phyloP scores from a whole-genome alignment of 2,113 vertebrate species.

The Grus americana region DNA sequence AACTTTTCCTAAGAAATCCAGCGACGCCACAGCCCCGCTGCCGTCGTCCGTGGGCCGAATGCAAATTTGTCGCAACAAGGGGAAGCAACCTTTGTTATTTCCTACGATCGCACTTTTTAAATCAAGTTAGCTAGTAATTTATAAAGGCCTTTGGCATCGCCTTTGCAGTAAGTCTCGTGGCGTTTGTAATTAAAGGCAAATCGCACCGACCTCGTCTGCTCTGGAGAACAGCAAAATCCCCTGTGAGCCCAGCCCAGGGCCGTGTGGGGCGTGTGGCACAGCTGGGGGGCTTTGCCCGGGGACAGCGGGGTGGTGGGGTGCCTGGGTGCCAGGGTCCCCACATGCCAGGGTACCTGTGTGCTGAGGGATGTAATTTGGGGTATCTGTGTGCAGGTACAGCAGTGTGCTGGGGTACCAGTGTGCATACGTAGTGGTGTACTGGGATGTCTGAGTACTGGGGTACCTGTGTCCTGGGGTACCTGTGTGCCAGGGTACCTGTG shows the following conservation, averaged over 20 bases:
- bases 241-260: rapidly evolving
- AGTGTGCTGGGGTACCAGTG: no score
- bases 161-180: background rate
- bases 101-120: background rate
- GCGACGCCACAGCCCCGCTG: rapidly evolving
- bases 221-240: background rate
- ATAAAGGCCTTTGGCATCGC: background rate
- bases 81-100: background rate
- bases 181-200: background rate
- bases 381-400: background rate
- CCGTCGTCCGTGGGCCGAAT: background rate
- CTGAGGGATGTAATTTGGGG: background rate
- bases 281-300: rapidly evolving
- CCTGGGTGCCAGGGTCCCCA: background rate
- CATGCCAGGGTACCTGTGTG: no score
- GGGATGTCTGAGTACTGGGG: background rate
- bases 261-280: rapidly evolving
- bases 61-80: background rate
- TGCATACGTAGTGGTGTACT: rapidly evolving
- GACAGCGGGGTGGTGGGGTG: no score
- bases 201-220: background rate
- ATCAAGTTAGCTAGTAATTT: background rate
- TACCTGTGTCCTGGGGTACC: background rate
- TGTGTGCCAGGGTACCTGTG: no score
- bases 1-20: background rate